phyloP scores from a whole-genome alignment of 2,113 vertebrate species.

The Syngnathus scovelli region DNA sequence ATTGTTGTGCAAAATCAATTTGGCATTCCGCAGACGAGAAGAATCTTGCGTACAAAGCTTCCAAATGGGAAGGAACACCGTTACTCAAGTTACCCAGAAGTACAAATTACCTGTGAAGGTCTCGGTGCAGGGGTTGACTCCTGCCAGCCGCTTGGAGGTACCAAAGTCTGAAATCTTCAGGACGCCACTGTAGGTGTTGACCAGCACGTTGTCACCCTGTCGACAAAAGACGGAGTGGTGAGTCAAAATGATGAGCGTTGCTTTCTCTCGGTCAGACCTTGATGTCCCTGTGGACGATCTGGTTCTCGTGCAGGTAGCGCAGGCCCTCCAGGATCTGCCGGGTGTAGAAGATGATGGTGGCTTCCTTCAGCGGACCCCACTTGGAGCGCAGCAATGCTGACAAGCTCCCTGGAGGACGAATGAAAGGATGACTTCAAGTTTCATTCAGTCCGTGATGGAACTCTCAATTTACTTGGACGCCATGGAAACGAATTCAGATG shows the following conservation, averaged over 20 bases:
- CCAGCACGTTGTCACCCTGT: slow-evolving; percentile 84
- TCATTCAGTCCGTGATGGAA: too few relatives aligned
- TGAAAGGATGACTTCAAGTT: background rate
- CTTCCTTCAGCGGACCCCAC: slow-evolving; percentile 96
- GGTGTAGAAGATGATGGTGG: slow-evolving; percentile 97
- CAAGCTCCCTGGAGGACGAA: slow-evolving; percentile 81
- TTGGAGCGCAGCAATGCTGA: slow-evolving; percentile 93
- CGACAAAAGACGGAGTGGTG: background rate
- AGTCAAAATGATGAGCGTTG: background rate
- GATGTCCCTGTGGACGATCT: slow-evolving; percentile 97
- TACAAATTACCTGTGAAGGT: slow-evolving; percentile 81
- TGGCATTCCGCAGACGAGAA: too few relatives aligned
- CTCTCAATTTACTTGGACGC: too few relatives aligned
- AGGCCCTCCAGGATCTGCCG: slow-evolving; percentile 97
- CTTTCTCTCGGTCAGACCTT: slow-evolving; percentile 76
- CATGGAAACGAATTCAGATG: too few relatives aligned
- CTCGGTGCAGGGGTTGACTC: slow-evolving; percentile 87
- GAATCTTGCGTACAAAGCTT: too few relatives aligned
- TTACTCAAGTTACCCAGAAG: too few relatives aligned
- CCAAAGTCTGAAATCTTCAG: slow-evolving; percentile 94
- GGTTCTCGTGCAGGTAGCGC: slow-evolving; percentile 95
- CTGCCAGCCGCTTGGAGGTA: slow-evolving; percentile 86
- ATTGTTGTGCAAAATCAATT: too few relatives aligned
- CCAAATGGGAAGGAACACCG: too few relatives aligned
- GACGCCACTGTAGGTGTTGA: slow-evolving; percentile 90